phyloP scores from a whole-genome alignment of 2,888 invertebrate species.

The Sussaba pulchella region DNA sequence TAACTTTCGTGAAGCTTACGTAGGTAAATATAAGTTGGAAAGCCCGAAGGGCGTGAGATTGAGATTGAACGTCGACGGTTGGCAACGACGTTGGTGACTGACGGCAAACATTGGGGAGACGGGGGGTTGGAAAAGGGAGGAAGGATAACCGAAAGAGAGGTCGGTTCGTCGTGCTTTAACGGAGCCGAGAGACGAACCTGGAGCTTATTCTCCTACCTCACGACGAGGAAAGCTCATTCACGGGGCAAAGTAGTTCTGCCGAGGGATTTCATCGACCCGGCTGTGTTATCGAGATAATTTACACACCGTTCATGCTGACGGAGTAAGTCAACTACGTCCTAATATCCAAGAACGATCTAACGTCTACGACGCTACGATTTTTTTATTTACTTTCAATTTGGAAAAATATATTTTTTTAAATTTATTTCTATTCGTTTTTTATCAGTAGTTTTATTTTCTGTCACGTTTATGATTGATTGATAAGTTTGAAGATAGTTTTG shows the following conservation, averaged over 20 bases:
- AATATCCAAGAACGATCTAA: not conserved
- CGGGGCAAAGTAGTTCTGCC: conserved; percentile 29
- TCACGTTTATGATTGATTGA: no score
- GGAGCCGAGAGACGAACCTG: conserved; percentile 3
- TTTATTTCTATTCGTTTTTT: no score
- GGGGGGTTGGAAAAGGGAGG: conserved; percentile 28
- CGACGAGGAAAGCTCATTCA: conserved; percentile 50
- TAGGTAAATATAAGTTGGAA: conserved; percentile 49
- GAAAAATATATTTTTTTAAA: no score
- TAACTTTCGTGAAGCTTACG: not conserved
- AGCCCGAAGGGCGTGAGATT: conserved; percentile 37
- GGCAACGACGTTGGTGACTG: conserved; percentile 45
- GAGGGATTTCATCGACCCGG: conserved; percentile 31
- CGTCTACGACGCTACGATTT: no score
- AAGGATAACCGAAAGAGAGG: conserved; percentile 15
- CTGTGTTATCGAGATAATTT: conserved; percentile 42
- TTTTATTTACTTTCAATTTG: no score
- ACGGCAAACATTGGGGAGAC: conserved; percentile 55
- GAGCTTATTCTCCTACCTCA: conserved; percentile 47
- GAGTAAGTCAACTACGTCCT: conserved; percentile 26
- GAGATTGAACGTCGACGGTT: conserved; percentile 52
- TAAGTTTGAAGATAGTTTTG: no score
- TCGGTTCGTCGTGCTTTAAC: not conserved
- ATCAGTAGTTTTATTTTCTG: no score
- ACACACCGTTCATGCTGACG: conserved; percentile 14